phyloP scores from a whole-genome alignment of 2,888 invertebrate genomes.

The Sesia bembeciformis region DNA sequence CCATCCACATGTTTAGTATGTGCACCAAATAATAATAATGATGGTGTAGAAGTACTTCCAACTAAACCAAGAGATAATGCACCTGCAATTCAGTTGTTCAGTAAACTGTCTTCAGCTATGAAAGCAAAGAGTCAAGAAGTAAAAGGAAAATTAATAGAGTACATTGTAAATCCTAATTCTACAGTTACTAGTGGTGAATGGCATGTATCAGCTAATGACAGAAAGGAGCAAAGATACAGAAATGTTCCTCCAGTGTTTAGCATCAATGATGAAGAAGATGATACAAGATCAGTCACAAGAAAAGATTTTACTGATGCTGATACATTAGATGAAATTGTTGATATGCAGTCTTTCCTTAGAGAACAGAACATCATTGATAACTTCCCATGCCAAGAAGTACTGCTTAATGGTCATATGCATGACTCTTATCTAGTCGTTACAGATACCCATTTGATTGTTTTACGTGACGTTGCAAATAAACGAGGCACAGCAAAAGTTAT shows the following conservation, averaged over 20 bases:
- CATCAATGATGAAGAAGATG: conserved; percentile 87
- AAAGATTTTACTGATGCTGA: conserved; percentile 74
- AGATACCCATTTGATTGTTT: conserved; percentile 87
- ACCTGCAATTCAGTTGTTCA: conserved; percentile 81
- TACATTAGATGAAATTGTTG: conserved; percentile 82
- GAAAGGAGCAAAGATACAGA: conserved; percentile 89
- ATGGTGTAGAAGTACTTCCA: conserved; percentile 28
- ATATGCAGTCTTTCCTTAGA: conserved; percentile 85
- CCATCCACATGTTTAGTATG: conserved; percentile 87
- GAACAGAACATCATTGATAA: conserved; percentile 88
- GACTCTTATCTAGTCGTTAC: conserved; percentile 92
- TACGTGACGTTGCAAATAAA: conserved; percentile 84
- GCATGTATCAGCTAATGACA: conserved; percentile 89
- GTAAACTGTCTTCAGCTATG: conserved; percentile 90
- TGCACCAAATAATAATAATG: conserved; percentile 65
- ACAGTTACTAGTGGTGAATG: conserved; percentile 77
- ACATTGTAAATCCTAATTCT: conserved; percentile 90
- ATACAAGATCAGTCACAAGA: conserved; percentile 43
- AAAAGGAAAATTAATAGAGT: conserved; percentile 92
- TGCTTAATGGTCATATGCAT: conserved; percentile 90
- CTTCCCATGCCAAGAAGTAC: conserved; percentile 94
- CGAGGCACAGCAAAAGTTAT: conserved; percentile 89
- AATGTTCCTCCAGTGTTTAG: conserved; percentile 95
- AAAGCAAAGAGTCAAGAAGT: conserved; percentile 93
- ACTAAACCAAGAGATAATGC: conserved; percentile 44